Conservation (phyloP, 23 tunicate genomes). For the Styela clava region DNA sequence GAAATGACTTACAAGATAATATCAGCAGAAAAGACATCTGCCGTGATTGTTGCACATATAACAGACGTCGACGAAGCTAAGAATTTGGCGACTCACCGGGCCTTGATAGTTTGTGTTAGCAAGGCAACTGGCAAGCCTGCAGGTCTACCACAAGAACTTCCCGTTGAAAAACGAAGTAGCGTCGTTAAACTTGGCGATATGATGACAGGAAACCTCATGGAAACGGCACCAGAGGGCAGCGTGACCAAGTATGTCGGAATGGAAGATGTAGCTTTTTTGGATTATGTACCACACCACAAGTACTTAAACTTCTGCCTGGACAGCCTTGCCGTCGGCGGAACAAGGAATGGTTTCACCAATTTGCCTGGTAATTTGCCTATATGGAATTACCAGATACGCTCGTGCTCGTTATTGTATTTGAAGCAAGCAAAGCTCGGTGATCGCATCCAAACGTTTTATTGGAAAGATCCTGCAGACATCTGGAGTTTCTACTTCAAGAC, state of each 20-base stretch:
- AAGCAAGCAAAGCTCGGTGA: background rate
- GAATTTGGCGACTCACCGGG: background rate
- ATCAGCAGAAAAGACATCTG: background rate
- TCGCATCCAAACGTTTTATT: background rate
- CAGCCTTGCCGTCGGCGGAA: background rate
- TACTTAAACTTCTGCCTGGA: background rate
- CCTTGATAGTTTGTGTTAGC: background rate
- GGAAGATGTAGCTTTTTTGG: background rate
- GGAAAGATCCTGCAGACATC: background rate
- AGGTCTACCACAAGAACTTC: background rate
- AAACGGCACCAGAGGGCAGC: background rate
- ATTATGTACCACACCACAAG: background rate
- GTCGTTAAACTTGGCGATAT: too few species aligned
- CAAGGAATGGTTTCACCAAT: background rate
- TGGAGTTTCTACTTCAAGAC: background rate
- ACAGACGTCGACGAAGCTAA: background rate
- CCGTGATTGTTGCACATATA: background rate
- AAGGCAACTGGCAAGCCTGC: background rate
- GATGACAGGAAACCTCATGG: too few species aligned
- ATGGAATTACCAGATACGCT: background rate
- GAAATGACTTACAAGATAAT: background rate
- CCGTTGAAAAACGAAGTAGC: too few species aligned
- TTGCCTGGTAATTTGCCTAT: background rate
- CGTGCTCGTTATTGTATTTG: background rate
- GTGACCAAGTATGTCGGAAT: background rate